These are phyloP conservation scores for Corythornis madagascariensis DNA, from an alignment of 2,113 vertebrate genomes.

Conservation along the genomic window DNA sequence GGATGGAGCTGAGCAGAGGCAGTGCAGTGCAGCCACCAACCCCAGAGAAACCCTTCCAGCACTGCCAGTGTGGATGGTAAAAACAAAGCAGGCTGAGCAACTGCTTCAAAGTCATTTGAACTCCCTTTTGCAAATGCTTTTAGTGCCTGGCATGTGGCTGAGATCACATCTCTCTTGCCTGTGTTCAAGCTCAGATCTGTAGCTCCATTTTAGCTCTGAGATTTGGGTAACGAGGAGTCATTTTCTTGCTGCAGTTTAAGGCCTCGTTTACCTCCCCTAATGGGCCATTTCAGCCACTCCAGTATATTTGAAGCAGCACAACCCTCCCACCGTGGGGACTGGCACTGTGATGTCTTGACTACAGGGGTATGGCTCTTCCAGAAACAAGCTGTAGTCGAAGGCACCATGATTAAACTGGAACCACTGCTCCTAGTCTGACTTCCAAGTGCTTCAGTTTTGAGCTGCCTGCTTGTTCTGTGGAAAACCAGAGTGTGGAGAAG, in stretches of 20 bases:
- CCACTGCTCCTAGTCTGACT: background rate
- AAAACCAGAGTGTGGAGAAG: background rate
- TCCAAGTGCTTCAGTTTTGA: background rate
- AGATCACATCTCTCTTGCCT: background rate
- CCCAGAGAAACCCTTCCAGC: background rate
- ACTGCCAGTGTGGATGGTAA: background rate
- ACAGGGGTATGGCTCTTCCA: background rate
- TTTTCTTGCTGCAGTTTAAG: conserved; percentile 1
- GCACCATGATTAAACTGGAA: background rate
- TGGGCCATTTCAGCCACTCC: background rate
- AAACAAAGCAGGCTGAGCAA: background rate
- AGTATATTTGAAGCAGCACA: background rate
- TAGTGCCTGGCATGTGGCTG: background rate
- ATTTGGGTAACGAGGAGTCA: background rate
- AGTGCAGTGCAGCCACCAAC: background rate
- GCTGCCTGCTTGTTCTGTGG: background rate
- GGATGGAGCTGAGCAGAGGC: background rate
- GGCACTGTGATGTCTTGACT: background rate
- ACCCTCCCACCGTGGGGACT: background rate
- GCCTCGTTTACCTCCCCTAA: background rate
- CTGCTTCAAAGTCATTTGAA: background rate
- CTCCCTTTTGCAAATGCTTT: background rate
- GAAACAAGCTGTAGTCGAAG: background rate
- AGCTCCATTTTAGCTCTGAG: background rate
- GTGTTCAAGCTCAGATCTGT: background rate